Base-by-base conservation (phyloP, 2,113 vertebrate genomes). In the Dicerorhinus sumatrensis region DNA sequence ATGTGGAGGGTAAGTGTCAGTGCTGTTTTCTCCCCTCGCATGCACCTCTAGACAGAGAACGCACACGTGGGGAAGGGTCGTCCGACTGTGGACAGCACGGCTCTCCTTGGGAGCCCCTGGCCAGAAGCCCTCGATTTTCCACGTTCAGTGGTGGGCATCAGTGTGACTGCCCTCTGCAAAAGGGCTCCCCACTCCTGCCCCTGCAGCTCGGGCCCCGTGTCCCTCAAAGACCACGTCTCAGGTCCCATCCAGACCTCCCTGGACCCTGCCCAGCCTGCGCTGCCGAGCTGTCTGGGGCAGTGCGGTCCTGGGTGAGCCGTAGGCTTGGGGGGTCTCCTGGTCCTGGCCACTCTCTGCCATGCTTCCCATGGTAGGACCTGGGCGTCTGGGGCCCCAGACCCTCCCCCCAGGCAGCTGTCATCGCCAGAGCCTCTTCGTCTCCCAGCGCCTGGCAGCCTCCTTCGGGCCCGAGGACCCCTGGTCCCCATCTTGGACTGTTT, bases 1-100 rank as follows among this genome's bases (percentile, higher is more conserved):
- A 99, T 70, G 97, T 98, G 5, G 99, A 99, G 98, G 99, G 99
- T 99, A 98, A 99, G 99, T 99, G 91, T 62, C 36, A 4, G 51
- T 18, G 65, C 20, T 31, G 0, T 39, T 21, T 8, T 36, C 25
- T 10, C 31, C n/a, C 25, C 46, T 25, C 33, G 4, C 33, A 8
- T 46, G 8, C 1, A 21, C 29, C 46, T 69, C 63, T 17, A 18
- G 18, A 27, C 12, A 33, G 75, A n/a, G 54, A 69, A 62, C 13
- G 58, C 4, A 4, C 67, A 1, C 1, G 0, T 4, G 39, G 51
- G 70, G 23, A 11, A 4, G 36, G 46, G 0, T 23, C 11, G 0
- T 6, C n/a, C n/a, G 3, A 7, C 4, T 0, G 2, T 3, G 0
- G 33, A 31, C 14, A 27, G 21, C 3, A 0, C 0, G 0, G 4